These are phyloP conservation scores for Yponomeuta cagnagella DNA, from an alignment of 2,888 invertebrate genomes.

Conservation along the genomic window DNA sequence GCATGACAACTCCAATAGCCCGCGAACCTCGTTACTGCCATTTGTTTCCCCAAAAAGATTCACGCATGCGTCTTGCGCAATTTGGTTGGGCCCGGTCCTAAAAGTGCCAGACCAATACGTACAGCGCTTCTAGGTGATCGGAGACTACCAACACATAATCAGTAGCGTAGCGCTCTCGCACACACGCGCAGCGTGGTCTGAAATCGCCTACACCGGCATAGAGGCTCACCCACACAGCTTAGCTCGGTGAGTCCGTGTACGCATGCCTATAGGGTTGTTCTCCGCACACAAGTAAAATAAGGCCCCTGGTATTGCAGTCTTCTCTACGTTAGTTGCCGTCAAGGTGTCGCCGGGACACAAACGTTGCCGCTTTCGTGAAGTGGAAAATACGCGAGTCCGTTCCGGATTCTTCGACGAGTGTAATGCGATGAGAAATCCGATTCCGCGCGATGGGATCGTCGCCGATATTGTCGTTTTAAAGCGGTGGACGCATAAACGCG, in stretches of 20 bases:
- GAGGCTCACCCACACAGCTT: constrained; percentile 43
- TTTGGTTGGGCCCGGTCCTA: background rate
- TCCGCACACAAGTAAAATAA: constrained; percentile 41
- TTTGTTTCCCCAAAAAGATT: background rate
- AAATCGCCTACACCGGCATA: constrained; percentile 44
- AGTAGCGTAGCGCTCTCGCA: constrained; percentile 30
- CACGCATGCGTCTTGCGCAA: background rate
- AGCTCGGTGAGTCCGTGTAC: constrained; percentile 20
- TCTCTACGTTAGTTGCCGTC: constrained; percentile 46
- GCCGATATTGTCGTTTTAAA: background rate
- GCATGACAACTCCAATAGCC: background rate
- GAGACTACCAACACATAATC: constrained; percentile 33
- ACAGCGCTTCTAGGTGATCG: constrained; percentile 48
- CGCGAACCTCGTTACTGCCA: background rate
- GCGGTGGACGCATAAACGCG: background rate
- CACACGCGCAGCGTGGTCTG: constrained; percentile 31
- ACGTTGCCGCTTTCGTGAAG: constrained; percentile 8
- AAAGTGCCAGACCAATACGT: constrained; percentile 32
- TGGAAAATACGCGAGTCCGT: background rate
- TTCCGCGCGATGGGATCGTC: background rate
- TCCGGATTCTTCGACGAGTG: background rate
- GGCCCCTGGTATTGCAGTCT: constrained; percentile 51
- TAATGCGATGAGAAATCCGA: constrained; percentile 2
- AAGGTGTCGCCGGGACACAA: constrained; percentile 15
- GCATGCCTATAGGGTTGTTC: constrained; percentile 29